Evolutionary conservation across 35 echinoderm and acorn worm genomes (phyloP).

Genomic region (Amphiura filiformis): DNA sequence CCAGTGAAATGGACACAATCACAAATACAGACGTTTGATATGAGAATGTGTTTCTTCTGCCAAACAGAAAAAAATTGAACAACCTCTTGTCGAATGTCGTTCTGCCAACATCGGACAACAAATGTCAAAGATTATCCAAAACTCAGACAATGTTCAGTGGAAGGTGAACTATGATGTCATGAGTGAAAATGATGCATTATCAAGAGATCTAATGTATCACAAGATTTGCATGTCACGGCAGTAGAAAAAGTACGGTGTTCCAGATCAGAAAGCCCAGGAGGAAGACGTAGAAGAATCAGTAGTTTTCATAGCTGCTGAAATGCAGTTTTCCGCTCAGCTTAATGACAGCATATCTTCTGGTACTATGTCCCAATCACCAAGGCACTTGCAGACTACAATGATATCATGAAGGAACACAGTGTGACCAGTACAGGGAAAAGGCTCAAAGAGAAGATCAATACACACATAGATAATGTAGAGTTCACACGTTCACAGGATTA

Average conservation of each 20-base stretch:
- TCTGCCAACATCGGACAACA: constrained; percentile 2
- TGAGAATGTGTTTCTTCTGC: not conserved
- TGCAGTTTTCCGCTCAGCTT: not conserved
- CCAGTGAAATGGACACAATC: not conserved
- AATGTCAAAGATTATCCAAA: not conserved
- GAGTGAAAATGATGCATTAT: constrained; percentile 3
- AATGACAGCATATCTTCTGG: not conserved
- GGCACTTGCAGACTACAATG: not conserved
- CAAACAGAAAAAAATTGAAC: not conserved
- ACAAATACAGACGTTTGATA: constrained; percentile 13
- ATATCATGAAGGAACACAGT: not conserved
- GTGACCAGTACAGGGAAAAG: not conserved
- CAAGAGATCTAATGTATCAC: not conserved
- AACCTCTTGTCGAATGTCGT: not conserved
- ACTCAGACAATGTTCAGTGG: not conserved
- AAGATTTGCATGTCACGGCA: not conserved
- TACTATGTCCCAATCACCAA: not conserved
- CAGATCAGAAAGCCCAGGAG: not conserved
- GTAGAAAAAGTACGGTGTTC: constrained; percentile 20
- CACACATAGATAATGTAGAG: not conserved
- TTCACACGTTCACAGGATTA: not conserved
- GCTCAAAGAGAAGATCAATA: not conserved
- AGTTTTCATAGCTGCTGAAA: not conserved
- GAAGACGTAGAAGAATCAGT: not conserved
- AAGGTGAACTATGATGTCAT: not conserved